These are phyloP conservation scores for Amphiprion clarkii DNA, from an alignment of 2,797 vertebrate species.

Conservation along the genomic window DNA sequence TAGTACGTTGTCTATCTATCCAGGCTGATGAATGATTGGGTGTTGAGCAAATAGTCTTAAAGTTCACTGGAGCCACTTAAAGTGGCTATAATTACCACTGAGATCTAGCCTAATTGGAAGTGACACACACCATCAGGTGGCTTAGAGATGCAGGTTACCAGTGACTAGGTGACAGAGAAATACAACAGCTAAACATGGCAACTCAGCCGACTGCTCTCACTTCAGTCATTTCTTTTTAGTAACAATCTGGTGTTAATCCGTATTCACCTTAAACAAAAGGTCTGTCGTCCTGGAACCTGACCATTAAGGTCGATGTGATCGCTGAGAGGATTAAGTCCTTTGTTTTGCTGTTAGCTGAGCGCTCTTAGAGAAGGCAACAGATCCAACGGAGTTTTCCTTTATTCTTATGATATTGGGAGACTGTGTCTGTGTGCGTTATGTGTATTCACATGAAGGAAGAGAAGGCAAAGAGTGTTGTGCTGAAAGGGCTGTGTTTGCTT, in stretches of 20 bases:
- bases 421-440: conserved; percentile 60
- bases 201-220: conserved; percentile 2
- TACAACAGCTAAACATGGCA: conserved; percentile 23
- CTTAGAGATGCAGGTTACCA: conserved; percentile 59
- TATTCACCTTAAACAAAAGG: conserved; percentile 45
- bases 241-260: conserved; percentile 50
- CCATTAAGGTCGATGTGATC: conserved; percentile 31
- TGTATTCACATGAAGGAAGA: conserved; percentile 58
- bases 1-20: neutral
- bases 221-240: conserved; percentile 28
- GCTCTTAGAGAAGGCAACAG: conserved; percentile 10
- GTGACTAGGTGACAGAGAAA: conserved; percentile 39
- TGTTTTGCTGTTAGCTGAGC: conserved; percentile 60
- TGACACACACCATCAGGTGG: conserved; percentile 87
- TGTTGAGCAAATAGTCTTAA: conserved; percentile 66
- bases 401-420: conserved; percentile 32
- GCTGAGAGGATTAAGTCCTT: conserved; percentile 75
- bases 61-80: conserved; percentile 72
- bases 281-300: conserved; percentile 25
- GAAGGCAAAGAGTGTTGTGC: conserved; percentile 39
- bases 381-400: conserved; percentile 25
- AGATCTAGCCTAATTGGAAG: conserved; percentile 83
- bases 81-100: conserved; percentile 79
- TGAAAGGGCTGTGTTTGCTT: conserved; percentile 56
- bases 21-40: conserved; percentile 43